Base-by-base conservation (phyloP, 2,797 vertebrate genomes). In the Pelochelys cantorii region DNA sequence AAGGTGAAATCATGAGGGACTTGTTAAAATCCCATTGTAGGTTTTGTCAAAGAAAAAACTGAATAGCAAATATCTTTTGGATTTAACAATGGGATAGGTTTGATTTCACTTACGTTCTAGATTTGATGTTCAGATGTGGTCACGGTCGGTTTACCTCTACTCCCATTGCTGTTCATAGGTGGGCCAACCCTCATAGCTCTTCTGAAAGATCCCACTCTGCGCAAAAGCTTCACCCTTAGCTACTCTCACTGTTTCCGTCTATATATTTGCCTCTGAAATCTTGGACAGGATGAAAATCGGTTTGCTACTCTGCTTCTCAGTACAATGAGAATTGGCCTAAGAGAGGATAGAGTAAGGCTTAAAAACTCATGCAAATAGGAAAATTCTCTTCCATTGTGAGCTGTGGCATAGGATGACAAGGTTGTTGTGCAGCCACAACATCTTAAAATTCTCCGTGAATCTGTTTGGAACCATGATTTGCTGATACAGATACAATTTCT, bases 341-440 rank as follows among this genome's bases (percentile, higher is more conserved):
- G 37, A 90, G 68, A 85, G 60, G 82, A 60, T 0, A 77, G 79
- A 86, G 25, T 59, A 59, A 75, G 3, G 48, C 25, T 84, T 85
- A 81, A 84, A 92, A 89, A 87, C 85, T 71, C 56, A n/a, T 31
- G 81, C 60, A 86, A 85, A 60, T 52, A 42, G 75, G 60, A 77
- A 57, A 86, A 20, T 5, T 93, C 68, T 84, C 79, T 65, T 65
- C 62, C 31, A 34, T 65, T 15, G 1, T n/a, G 62, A 42, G 42
- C 42, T 42, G 42, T 42, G 42, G 42, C 42, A 42, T 42, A 65
- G 31, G 62, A 18, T 15, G 31, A 11, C 31, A 65, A 65, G 62
- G 31, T 15, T 65, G 17, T 65, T 7, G 2, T 87, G 92, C 81
- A n/a, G 15, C 87, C 92, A 68, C 87, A 20, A 34, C 65, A 52